Conservation (phyloP, 2,888 invertebrate species). For the Eulithis prunata region DNA sequence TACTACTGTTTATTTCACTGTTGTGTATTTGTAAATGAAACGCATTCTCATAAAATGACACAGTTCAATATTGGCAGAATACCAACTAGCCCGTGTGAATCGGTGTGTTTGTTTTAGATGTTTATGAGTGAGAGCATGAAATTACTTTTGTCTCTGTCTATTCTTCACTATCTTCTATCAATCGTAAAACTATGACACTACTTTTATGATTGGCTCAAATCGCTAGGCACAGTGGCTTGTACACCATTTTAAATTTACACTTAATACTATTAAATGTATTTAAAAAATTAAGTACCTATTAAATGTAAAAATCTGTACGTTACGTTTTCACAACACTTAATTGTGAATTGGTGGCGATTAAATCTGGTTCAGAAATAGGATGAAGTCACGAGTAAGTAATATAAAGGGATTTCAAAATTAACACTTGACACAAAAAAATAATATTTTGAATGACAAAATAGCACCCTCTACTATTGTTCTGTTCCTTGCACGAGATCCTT, state of each 20-base stretch:
- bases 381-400: neutral
- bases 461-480: slow-evolving; percentile 28
- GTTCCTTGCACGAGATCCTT: slow-evolving; percentile 42
- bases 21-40: slow-evolving; percentile 49
- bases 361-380: no score
- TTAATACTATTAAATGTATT: neutral
- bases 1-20: no score
- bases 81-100: slow-evolving; percentile 80
- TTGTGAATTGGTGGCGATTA: neutral
- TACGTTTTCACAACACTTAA: neutral
- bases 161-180: slow-evolving; percentile 40
- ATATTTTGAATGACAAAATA: slow-evolving; percentile 17
- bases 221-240: slow-evolving; percentile 12
- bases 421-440: slow-evolving; percentile 4
- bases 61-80: slow-evolving; percentile 47
- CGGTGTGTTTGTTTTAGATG: slow-evolving; percentile 73
- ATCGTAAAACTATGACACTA: slow-evolving; percentile 23
- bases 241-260: slow-evolving; percentile 2
- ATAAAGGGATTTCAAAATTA: neutral
- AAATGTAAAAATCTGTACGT: no score
- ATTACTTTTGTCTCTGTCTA: slow-evolving; percentile 64
- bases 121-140: slow-evolving; percentile 73
- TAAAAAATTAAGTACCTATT: no score
- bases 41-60: slow-evolving; percentile 69
- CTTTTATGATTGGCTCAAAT: slow-evolving; percentile 9